Percentiles rank a stretch among this genome's conserved stretches.
phyloP scores from a whole-genome alignment of 2,113 vertebrate genomes.

The Tympanuchus pallidicinctus region DNA sequence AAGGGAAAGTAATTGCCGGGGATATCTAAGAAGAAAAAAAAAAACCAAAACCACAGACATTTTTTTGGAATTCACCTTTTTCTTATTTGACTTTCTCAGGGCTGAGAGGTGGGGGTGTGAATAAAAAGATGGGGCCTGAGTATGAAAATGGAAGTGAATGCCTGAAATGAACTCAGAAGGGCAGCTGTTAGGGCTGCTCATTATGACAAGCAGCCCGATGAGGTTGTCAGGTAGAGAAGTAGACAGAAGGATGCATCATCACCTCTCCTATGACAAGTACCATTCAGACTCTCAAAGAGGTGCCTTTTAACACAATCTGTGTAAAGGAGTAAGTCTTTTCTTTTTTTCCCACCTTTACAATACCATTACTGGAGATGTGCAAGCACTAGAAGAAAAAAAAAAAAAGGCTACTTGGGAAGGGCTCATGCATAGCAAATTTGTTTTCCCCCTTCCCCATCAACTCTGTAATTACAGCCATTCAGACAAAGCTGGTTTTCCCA shows the following conservation, averaged over 20 bases:
- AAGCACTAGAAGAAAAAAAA: not conserved
- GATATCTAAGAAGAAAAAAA: not conserved
- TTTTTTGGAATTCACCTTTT: not conserved
- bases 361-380: slow-evolving; percentile 9
- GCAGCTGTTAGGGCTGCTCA: not conserved
- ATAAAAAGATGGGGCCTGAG: not conserved
- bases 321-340: not conserved
- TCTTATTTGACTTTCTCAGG: not conserved
- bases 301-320: not conserved
- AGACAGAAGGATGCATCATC: slow-evolving; percentile 35
- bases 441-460: slow-evolving; percentile 63
- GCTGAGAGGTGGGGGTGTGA: not conserved
- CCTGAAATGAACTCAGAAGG: not conserved
- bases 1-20: not conserved
- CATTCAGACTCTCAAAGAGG: not conserved
- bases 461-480: slow-evolving; percentile 64
- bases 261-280: not conserved
- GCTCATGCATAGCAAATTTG: slow-evolving; percentile 61
- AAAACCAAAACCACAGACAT: not conserved
- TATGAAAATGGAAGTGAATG: not conserved
- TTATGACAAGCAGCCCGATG: not conserved
- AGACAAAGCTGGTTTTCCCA: slow-evolving; percentile 73
- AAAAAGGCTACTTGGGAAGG: slow-evolving; percentile 56
- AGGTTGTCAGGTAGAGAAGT: not conserved
- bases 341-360: not conserved